Percentiles rank a stretch among this genome's conserved stretches.
phyloP scores from a whole-genome alignment of 2,797 vertebrate genomes.

The Ctenochaetus hawaiiensis region DNA sequence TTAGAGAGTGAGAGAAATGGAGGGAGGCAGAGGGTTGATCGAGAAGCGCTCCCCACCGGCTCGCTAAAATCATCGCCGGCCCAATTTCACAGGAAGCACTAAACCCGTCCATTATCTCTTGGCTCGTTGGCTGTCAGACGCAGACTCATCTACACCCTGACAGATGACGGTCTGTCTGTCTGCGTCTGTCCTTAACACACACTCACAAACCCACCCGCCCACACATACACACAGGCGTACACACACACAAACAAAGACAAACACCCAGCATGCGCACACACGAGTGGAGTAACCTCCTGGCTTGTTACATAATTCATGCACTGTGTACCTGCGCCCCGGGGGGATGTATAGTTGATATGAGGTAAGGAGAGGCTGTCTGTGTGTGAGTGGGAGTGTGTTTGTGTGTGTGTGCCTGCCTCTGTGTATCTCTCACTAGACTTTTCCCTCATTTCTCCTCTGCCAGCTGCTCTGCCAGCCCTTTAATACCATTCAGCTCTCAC shows the following conservation, averaged over 20 bases:
- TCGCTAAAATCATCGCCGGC: slow-evolving; percentile 75
- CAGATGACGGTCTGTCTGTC: slow-evolving; percentile 67
- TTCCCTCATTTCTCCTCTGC: slow-evolving; percentile 45
- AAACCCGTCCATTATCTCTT: slow-evolving; percentile 78
- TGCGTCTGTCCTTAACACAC: slow-evolving; percentile 19
- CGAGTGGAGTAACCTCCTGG: slow-evolving; percentile 35
- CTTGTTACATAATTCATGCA: slow-evolving; percentile 65
- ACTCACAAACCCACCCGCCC: not conserved
- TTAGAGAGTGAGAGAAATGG: slow-evolving; percentile 56
- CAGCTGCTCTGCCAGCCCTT: slow-evolving; percentile 52
- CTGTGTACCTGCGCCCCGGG: slow-evolving; percentile 49
- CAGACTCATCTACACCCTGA: slow-evolving; percentile 69
- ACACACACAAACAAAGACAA: not conserved
- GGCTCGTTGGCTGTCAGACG: slow-evolving; percentile 71
- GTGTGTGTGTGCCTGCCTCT: not conserved
- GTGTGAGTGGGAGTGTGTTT: not conserved
- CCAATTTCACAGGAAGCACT: slow-evolving; percentile 80
- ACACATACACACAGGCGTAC: too few species aligned
- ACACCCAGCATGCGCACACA: not conserved
- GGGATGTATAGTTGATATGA: slow-evolving; percentile 53
- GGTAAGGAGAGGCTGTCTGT: slow-evolving; percentile 38
- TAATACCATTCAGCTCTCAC: slow-evolving; percentile 57
- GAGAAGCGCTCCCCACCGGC: slow-evolving; percentile 69
- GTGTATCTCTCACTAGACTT: slow-evolving; percentile 11
- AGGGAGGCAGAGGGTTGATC: slow-evolving; percentile 67